Evolutionary conservation across 92 coral and sea anemone genomes (phyloP).

Genomic region (Zoanthus sansibaricus): DNA sequence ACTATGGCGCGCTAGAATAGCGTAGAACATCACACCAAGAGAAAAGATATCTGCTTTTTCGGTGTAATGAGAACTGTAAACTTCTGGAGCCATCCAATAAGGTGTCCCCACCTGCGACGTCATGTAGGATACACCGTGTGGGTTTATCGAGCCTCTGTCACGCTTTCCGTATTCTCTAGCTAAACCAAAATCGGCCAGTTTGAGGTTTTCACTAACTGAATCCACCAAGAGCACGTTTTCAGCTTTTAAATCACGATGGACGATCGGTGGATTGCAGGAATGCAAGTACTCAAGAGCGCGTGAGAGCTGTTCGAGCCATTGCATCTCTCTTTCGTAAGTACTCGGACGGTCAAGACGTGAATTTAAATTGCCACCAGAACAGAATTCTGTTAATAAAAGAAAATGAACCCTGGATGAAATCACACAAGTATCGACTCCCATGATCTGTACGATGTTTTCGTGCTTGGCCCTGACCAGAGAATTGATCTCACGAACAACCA

Average conservation of each 20-base stretch:
- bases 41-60: constrained; percentile 59
- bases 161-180: constrained; percentile 33
- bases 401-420: constrained; percentile 3
- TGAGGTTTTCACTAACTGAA: constrained; percentile 15
- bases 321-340: constrained; percentile 18
- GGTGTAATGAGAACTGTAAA: constrained; percentile 24
- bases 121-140: constrained; percentile 17
- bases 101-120: constrained; percentile 45
- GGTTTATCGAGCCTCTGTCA: constrained; percentile 4
- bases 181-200: constrained; percentile 40
- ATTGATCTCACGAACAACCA: constrained; percentile 42
- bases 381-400: constrained; percentile 46
- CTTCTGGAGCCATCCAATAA: constrained; percentile 56
- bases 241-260: constrained; percentile 51
- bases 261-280: constrained; percentile 46
- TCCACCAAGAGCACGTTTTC: constrained; percentile 45
- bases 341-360: constrained; percentile 44
- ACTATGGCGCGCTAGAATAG: constrained; percentile 50
- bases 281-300: constrained; percentile 39
- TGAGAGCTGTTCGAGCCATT: constrained; percentile 50
- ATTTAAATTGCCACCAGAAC: constrained; percentile 60
- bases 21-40: constrained; percentile 63
- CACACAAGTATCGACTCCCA: constrained; percentile 31
- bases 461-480: constrained; percentile 41
- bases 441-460: constrained; percentile 44